These are phyloP conservation scores for Pyrochroa serraticornis DNA, from an alignment of 2,888 invertebrate genomes.

Conservation along the genomic window DNA sequence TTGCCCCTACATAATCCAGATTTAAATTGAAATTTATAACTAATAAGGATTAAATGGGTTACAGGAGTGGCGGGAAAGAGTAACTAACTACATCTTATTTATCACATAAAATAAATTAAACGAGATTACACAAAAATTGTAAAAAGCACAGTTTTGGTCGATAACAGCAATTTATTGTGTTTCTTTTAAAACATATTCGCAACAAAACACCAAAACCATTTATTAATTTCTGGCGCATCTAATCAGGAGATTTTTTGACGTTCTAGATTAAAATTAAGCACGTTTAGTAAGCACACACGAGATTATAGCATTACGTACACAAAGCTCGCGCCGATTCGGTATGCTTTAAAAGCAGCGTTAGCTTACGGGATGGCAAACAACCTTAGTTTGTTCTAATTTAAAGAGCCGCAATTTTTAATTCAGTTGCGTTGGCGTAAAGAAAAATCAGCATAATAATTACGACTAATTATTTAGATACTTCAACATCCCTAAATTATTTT, in stretches of 20 bases:
- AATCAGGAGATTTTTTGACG: slow-evolving; percentile 17
- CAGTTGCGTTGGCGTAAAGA: too few relatives aligned
- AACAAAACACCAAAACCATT: slow-evolving; percentile 7
- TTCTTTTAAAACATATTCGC: background rate
- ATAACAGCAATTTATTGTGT: background rate
- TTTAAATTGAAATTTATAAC: too few relatives aligned
- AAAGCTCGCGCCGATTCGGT: slow-evolving; percentile 9
- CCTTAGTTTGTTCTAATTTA: background rate
- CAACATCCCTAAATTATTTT: background rate
- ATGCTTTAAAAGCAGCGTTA: slow-evolving; percentile 3
- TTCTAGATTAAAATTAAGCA: slow-evolving; percentile 21
- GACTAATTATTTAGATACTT: too few relatives aligned
- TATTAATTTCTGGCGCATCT: slow-evolving; percentile 15
- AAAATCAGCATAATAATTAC: too few relatives aligned
- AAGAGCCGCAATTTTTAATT: too few relatives aligned
- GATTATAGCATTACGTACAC: slow-evolving; percentile 21
- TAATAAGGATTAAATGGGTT: too few relatives aligned
- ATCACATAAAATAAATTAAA: too few relatives aligned
- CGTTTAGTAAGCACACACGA: slow-evolving; percentile 17
- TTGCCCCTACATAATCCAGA: too few relatives aligned
- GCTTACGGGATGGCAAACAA: background rate
- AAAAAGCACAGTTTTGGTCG: too few relatives aligned
- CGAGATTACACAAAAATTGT: too few relatives aligned
- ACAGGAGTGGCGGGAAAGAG: too few relatives aligned
- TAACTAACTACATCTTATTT: too few relatives aligned